Base-by-base conservation (phyloP, 1,140 invertebrate genomes). In the Pygmarrhopalites habei region DNA sequence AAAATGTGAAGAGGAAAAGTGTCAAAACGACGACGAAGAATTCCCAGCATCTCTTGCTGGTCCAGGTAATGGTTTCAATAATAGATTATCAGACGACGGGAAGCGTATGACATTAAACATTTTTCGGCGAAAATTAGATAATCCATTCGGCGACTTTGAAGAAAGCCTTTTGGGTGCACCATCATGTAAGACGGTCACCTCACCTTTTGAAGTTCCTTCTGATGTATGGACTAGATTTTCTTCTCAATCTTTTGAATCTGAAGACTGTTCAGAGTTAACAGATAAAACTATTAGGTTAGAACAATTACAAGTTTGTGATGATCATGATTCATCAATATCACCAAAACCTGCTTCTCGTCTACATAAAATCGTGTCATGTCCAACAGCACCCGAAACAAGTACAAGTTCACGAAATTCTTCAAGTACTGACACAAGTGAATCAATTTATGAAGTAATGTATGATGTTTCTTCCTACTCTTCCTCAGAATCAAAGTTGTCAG, bases 71-170 rank as follows among this genome's bases (percentile, higher is more conserved):
- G 32, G 32, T 35, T 35, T 35, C 32, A 15, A 35, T 35, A 15
- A 15, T 35, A 7, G 5, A 39, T 10, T 14, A 66, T 61, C 15
- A 28, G 49, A 53, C 15, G 53, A 64, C 14, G 25, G 25, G 17
- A 70, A 70, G 30, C 21, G 62, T 12, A 62, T 43, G 1, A 70
- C 68, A 41, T 67, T 70, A 12, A 70, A 65, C 39, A n/a, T 70
- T 0, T 70, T 70, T 53, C 58, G 62, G 26, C 23, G 64, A 10
- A 25, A n/a, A 2, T 21, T 60, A 32, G 39, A 15, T n/a, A 52
- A 68, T 62, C 68, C 65, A 2, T 67, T 70, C 19, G 67, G 59
- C 12, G 65, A 69, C 21, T 69, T 69, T 49, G 64, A 69, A 39
- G 56, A 29, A 5, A 60, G 61, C 19, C 39, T 66, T 15, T 56